Evolutionary conservation across 1,140 invertebrate species (phyloP).

Genomic region (Steinernema khuongi): DNA sequence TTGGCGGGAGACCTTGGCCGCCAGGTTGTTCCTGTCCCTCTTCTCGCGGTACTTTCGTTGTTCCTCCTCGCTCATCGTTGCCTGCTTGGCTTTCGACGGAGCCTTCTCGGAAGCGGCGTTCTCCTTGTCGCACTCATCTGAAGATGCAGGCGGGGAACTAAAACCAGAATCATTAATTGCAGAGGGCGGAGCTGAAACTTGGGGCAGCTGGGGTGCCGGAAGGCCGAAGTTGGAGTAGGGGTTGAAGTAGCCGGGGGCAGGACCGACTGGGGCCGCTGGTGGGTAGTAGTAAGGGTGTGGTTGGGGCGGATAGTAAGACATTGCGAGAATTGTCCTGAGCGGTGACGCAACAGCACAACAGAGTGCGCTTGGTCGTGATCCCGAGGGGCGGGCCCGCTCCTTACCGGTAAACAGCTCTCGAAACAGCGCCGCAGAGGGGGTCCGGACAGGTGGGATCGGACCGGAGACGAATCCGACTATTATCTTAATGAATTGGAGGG

Average conservation of each 20-base stretch:
- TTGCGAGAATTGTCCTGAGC: not conserved
- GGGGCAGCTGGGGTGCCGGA: not conserved
- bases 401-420: not conserved
- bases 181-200: not conserved
- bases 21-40: not conserved
- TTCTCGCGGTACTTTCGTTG: not conserved
- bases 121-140: not conserved
- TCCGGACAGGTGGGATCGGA: constrained; percentile 6
- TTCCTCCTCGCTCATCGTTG: not conserved
- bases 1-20: not conserved
- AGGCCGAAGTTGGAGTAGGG: not conserved
- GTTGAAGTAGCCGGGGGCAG: constrained; percentile 2
- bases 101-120: not conserved
- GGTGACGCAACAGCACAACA: constrained; percentile 11
- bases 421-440: not conserved
- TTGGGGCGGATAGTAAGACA: not conserved
- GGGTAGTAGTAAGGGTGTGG: not conserved
- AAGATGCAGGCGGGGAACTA: not conserved
- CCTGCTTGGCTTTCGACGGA: not conserved
- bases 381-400: not conserved
- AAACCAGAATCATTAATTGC: constrained; percentile 8
- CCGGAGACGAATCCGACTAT: not conserved
- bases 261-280: not conserved
- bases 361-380: not conserved
- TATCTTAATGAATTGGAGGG: not conserved